Base-by-base conservation (phyloP, 2,113 vertebrate genomes). In the Dryoscopus gambensis region DNA sequence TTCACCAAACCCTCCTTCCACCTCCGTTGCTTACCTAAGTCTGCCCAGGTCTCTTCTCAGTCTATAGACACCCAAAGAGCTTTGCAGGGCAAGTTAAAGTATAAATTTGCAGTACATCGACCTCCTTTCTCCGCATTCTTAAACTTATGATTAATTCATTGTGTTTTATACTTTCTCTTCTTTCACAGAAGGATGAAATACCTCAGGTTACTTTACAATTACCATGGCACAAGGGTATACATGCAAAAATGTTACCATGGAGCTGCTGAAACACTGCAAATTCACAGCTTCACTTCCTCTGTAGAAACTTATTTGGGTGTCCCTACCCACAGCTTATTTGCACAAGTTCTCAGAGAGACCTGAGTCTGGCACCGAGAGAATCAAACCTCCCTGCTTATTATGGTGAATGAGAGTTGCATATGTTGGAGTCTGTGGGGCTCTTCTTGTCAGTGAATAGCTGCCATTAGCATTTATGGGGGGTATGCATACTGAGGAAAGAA, bases 401-500 rank as follows among this genome's bases (percentile, higher is more conserved):
- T 40, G 53, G 64, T 88, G 90, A 96, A 64, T 12, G 35, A 35
- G 69, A 91, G 37, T 57, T 94, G 81, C 86, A 78, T 73, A 92
- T 97, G 97, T 96, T 95, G 96, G 84, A 97, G 86, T 94, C 80
- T 91, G 76, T 80, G 91, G 91, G 93, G 79, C 87, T 93, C 94
- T 92, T 94, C 95, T 97, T 93, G 70, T 77, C 89, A 53, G 18
- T 96, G 97, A 97, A 96, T 88, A 96, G 94, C 79, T 96, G 85
- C 96, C 96, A 96, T 96, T 97, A 96, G 68, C 95, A 97, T 97
- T 98, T 97, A 97, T 76, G 87, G 91, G 85, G 89, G 84, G 87
- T 91, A 95, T 87, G 95, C 95, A 94, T 91, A 97, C 79, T 96
- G 96, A 97, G 91, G 83, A 94, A 91, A 93, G 75, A 87, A 84